Evolutionary conservation across 2,113 vertebrate genomes (phyloP).

Genomic region (Pampusana beccarii): DNA sequence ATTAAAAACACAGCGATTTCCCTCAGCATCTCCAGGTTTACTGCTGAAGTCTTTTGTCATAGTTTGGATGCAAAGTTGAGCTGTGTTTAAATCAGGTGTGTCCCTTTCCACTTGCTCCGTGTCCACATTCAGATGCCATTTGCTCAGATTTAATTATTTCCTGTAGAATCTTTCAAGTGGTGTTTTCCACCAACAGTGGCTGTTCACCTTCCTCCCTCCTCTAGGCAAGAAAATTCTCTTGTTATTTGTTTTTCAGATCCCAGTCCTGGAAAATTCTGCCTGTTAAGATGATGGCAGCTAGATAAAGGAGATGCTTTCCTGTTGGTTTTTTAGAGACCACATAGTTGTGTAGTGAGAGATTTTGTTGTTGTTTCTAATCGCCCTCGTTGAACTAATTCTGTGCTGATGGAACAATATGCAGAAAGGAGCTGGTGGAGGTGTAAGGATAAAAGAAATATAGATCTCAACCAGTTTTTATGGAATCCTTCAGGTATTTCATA

Average conservation of each 20-base stretch:
- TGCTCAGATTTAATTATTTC: not conserved
- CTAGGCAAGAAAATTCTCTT: not conserved
- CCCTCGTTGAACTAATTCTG: not conserved
- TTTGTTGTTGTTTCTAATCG: not conserved
- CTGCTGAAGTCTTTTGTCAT: not conserved
- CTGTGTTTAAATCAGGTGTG: not conserved
- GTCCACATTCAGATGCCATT: not conserved
- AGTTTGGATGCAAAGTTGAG: not conserved
- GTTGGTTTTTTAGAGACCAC: not conserved
- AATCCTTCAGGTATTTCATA: not conserved
- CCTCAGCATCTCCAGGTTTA: not conserved
- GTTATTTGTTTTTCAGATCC: not conserved
- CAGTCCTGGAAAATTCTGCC: not conserved
- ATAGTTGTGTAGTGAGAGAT: not conserved
- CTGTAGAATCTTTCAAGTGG: not conserved
- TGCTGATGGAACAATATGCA: not conserved
- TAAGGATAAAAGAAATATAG: not conserved
- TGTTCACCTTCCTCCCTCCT: not conserved
- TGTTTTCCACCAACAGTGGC: not conserved
- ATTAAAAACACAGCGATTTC: not conserved
- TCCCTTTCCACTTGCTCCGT: not conserved
- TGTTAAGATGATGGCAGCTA: not conserved
- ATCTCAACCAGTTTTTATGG: not conserved
- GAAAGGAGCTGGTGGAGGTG: not conserved
- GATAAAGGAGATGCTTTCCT: not conserved